Base-by-base conservation (phyloP, 2,888 invertebrate genomes). In the Seira musarum region DNA sequence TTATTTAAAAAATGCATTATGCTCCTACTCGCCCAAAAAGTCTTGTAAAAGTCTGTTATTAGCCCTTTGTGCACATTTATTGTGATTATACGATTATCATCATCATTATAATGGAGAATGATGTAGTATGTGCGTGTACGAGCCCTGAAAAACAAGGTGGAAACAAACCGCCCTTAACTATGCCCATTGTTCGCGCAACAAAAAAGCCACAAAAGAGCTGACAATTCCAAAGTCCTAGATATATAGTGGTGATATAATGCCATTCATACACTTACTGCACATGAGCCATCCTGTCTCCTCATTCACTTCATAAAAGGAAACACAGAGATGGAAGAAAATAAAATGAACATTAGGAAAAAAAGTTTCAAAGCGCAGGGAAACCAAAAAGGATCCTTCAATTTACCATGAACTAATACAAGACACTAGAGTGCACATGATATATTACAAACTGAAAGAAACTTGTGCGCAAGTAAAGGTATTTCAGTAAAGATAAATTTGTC, bases 101-200 rank as follows among this genome's bases (percentile, higher is more conserved):
- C n/a, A n/a, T n/a, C n/a, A n/a, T n/a, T n/a, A n/a, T n/a, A n/a
- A n/a, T n/a, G n/a, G n/a, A n/a, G n/a, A n/a, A n/a, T n/a, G n/a
- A n/a, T n/a, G n/a, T n/a, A n/a, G n/a, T n/a, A n/a, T n/a, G n/a
- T n/a, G n/a, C n/a, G n/a, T n/a, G n/a, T n/a, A n/a, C n/a, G n/a
- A n/a, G n/a, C n/a, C n/a, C n/a, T n/a, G n/a, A n/a, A n/a, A 78
- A 64, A 75, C 74, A 82, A 79, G 81, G 77, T 83, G 84, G 86
- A 85, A 86, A 86, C 85, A 85, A 86, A 86, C 85, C 85, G 84
- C 86, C 86, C 83, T 82, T 84, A 85, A 85, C 85, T 84, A 84
- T 78, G 64, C 46, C 82, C 80, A 84, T 85, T 86, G 84, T 85
- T 83, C 81, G 68, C 60, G 61, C 30, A 78, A 68, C n/a, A n/a